Percentiles rank a stretch among this genome's conserved stretches.
phyloP scores from a whole-genome alignment of 2,797 vertebrate species.

The Peromyscus attwateri region DNA sequence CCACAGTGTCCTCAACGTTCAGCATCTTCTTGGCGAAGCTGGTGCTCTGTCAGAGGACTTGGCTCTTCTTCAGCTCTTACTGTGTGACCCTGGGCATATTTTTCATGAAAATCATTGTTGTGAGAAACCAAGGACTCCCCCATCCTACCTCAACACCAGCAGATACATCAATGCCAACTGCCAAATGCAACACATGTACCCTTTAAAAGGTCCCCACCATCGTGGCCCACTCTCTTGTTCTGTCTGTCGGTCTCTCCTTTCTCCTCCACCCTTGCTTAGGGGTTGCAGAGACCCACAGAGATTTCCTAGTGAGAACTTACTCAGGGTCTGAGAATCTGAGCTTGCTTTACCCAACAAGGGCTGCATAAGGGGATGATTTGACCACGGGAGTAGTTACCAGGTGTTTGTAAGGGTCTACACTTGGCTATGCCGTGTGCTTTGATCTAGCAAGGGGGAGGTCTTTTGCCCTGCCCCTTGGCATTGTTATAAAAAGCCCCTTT shows the following conservation, averaged over 20 bases:
- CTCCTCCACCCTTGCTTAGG: not conserved
- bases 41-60: too few relatives aligned
- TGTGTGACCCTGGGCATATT: not conserved
- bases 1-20: not conserved
- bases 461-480: too few relatives aligned
- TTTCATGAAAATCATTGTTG: not conserved
- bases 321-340: too few relatives aligned
- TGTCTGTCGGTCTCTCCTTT: not conserved
- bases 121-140: not conserved
- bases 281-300: too few relatives aligned
- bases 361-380: too few relatives aligned
- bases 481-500: too few relatives aligned
- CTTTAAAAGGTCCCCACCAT: not conserved
- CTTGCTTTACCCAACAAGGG: too few relatives aligned
- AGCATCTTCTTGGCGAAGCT: not conserved
- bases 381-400: too few relatives aligned
- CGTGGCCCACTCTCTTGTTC: not conserved
- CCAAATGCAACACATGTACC: not conserved
- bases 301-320: too few relatives aligned
- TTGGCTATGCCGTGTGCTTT: too few relatives aligned
- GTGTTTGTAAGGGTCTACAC: too few relatives aligned
- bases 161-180: not conserved
- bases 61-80: not conserved
- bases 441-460: too few relatives aligned
- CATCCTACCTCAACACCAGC: not conserved